A percentile compares a stretch with the other conserved stretches of the same genome.
phyloP scores from a whole-genome alignment of 2,797 vertebrate genomes.

The Rhabdomys pumilio region DNA sequence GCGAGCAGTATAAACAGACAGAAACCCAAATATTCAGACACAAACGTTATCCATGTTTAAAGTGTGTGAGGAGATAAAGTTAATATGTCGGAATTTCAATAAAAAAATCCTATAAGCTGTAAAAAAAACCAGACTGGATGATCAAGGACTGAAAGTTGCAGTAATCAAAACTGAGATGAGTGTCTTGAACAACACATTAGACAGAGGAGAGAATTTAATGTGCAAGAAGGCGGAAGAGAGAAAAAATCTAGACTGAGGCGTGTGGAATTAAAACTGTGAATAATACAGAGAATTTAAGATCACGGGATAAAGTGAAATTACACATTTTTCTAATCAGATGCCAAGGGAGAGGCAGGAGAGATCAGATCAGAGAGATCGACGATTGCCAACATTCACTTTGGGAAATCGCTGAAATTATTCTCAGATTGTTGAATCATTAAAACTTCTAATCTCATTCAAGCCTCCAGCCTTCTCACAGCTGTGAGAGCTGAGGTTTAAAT shows the following conservation, averaged over 20 bases:
- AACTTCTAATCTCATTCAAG: not conserved
- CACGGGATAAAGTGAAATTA: too few relatives aligned
- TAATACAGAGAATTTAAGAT: not conserved
- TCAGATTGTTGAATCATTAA: not conserved
- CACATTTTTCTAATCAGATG: not conserved
- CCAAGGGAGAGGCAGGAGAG: not conserved
- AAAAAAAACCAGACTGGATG: not conserved
- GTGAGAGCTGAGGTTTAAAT: accelerated
- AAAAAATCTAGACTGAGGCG: not conserved
- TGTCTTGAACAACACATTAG: not conserved
- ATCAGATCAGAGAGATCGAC: not conserved
- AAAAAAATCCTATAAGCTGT: not conserved
- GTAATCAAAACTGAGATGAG: not conserved
- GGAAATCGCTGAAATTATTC: not conserved
- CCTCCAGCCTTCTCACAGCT: too few relatives aligned
- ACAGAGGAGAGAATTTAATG: not conserved
- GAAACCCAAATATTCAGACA: not conserved
- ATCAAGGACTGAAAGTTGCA: not conserved
- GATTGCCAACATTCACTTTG: not conserved
- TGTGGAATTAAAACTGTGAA: not conserved
- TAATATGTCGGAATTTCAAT: not conserved
- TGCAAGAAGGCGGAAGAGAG: not conserved
- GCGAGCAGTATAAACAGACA: not conserved
- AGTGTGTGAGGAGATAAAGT: not conserved
- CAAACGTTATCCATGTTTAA: not conserved